Evolutionary conservation across 1,140 invertebrate species (phyloP).

Genomic region (Brachionus paranguensis): DNA sequence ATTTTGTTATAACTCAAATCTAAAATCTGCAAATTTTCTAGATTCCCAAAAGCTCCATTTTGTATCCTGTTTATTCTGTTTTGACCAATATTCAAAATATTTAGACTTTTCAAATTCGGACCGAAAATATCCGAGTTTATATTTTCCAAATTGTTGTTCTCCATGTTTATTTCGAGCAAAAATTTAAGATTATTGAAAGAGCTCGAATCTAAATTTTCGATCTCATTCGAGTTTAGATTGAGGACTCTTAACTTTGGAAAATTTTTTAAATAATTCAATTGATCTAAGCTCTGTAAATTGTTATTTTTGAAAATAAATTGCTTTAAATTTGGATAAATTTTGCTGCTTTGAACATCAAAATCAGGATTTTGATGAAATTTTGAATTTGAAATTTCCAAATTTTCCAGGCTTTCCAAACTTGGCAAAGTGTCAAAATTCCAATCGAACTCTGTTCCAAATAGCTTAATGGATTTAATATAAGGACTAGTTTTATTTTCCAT

Average conservation of each 20-base stretch:
- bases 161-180: not conserved
- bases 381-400: constrained; percentile 33
- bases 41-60: not conserved
- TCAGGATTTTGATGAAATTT: not conserved
- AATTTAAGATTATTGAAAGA: not conserved
- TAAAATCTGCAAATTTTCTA: not conserved
- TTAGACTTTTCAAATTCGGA: not conserved
- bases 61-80: not conserved
- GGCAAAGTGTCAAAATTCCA: constrained; percentile 2
- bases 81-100: not conserved
- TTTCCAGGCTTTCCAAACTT: not conserved
- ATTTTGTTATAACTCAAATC: not conserved
- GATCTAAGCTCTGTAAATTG: not conserved
- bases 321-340: not conserved
- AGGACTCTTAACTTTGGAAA: constrained; percentile 6
- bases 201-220: not conserved
- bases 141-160: not conserved
- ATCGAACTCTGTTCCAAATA: constrained; percentile 19
- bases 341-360: not conserved
- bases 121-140: not conserved
- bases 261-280: constrained; percentile 13
- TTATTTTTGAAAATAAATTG: constrained; percentile 31
- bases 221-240: not conserved
- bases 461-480: constrained; percentile 10
- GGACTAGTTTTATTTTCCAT: not conserved